phyloP scores from a whole-genome alignment of 2,888 invertebrate genomes.

The Drosophila eohydei region DNA sequence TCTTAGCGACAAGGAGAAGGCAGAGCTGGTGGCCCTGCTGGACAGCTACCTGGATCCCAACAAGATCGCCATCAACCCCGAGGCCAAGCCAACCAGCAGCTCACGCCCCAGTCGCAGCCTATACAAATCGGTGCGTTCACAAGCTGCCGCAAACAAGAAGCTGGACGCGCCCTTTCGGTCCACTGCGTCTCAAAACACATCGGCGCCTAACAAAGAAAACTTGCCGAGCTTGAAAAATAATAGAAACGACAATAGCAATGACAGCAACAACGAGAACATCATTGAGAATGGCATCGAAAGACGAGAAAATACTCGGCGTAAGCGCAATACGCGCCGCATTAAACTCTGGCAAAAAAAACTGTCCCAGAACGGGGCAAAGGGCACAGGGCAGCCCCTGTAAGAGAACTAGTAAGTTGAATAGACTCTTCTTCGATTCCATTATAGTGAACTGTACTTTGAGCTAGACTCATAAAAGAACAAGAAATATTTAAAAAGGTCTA shows the following conservation, averaged over 20 bases:
- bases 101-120: not conserved
- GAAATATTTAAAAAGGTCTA: too few species aligned
- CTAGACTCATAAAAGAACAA: too few species aligned
- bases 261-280: not conserved
- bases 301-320: not conserved
- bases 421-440: not conserved
- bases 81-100: not conserved
- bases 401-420: not conserved
- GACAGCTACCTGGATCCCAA: constrained; percentile 6
- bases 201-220: not conserved
- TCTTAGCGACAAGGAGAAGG: not conserved
- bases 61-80: not conserved
- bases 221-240: not conserved
- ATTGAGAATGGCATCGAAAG: not conserved
- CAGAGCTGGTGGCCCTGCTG: not conserved
- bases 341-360: not conserved
- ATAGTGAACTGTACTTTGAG: too few species aligned
- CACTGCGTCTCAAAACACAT: not conserved
- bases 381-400: not conserved
- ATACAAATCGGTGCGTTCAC: not conserved
- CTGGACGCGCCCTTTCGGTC: too few species aligned
- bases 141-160: not conserved
- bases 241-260: not conserved
- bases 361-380: not conserved
- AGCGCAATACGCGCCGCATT: not conserved